Percentiles rank a stretch among this genome's conserved stretches.
These are phyloP conservation scores for Suillia variegata DNA, from an alignment of 2,888 invertebrate genomes.

Conservation along the genomic window DNA sequence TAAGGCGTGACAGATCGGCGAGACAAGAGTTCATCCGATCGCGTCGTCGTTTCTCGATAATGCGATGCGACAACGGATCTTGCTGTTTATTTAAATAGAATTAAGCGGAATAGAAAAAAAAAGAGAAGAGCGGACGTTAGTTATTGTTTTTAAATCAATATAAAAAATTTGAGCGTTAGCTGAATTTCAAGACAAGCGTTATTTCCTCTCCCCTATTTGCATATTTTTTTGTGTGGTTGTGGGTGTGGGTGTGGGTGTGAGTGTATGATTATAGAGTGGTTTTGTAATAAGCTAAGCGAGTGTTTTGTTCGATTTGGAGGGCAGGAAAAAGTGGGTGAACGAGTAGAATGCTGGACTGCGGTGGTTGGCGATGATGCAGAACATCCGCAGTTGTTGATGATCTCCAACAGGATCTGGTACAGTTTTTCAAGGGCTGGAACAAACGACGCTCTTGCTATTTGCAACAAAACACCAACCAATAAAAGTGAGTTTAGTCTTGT, in stretches of 20 bases:
- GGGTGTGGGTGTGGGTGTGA: conserved; percentile 21
- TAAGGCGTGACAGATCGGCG: conserved; percentile 89
- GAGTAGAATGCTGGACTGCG: conserved; percentile 18
- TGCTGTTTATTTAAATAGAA: conserved; percentile 64
- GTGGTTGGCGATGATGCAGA: conserved; percentile 39
- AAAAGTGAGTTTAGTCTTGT: neutral
- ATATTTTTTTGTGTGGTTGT: conserved; percentile 25
- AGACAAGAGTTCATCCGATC: conserved; percentile 98
- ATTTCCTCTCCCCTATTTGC: neutral
- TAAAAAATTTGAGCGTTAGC: neutral
- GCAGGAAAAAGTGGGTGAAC: too few species aligned
- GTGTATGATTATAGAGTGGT: neutral
- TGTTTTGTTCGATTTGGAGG: too few species aligned
- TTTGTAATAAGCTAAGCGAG: conserved; percentile 8
- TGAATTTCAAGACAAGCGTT: neutral
- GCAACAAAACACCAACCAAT: neutral
- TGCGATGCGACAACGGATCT: conserved; percentile 97
- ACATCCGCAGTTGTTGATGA: conserved; percentile 28
- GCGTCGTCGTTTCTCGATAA: conserved; percentile 92
- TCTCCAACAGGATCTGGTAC: too few species aligned
- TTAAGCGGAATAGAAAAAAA: neutral
- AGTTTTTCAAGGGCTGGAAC: neutral
- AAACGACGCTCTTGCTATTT: neutral
- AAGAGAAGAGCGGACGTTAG: too few species aligned
- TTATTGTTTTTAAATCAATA: neutral